These are phyloP conservation scores for Myrmecophaga tridactyla DNA, from an alignment of 2,113 vertebrate species.

Conservation along the genomic window DNA sequence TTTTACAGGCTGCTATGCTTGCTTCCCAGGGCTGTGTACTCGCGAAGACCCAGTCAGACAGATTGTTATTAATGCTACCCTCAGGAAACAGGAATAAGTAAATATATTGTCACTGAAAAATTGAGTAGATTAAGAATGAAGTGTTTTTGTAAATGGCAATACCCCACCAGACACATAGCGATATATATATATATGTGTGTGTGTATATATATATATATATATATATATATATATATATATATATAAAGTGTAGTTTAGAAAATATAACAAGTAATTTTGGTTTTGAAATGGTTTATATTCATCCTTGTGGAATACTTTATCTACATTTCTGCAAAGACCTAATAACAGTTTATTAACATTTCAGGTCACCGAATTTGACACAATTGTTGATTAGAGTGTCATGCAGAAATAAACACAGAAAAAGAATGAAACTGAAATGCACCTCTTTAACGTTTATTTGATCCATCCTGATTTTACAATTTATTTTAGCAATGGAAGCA, in stretches of 20 bases:
- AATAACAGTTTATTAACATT: slow-evolving; percentile 4
- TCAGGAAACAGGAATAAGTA: neutral
- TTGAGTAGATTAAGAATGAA: neutral
- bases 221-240: too few species aligned
- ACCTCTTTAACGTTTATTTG: slow-evolving; percentile 48
- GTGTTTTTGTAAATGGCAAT: neutral
- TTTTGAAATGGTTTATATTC: slow-evolving; percentile 19
- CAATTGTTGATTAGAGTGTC: slow-evolving; percentile 24
- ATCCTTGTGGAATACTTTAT: neutral
- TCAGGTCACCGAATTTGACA: slow-evolving; percentile 64
- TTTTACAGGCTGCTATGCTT: slow-evolving; percentile 24
- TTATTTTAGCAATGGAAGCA: slow-evolving; percentile 54
- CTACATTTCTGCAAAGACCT: neutral
- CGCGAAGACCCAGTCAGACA: slow-evolving; percentile 7
- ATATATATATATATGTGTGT: too few species aligned
- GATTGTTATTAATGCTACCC: neutral
- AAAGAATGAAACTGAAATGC: slow-evolving; percentile 55
- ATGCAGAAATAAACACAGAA: slow-evolving; percentile 17
- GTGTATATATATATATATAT: too few species aligned
- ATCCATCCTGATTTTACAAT: slow-evolving; percentile 58
- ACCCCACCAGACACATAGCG: neutral
- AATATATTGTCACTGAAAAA: neutral
- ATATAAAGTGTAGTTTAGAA: neutral
- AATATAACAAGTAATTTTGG: neutral
- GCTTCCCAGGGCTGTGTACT: neutral